Conservation (phyloP, 2,797 vertebrate species). For the Anguilla marmorata region DNA sequence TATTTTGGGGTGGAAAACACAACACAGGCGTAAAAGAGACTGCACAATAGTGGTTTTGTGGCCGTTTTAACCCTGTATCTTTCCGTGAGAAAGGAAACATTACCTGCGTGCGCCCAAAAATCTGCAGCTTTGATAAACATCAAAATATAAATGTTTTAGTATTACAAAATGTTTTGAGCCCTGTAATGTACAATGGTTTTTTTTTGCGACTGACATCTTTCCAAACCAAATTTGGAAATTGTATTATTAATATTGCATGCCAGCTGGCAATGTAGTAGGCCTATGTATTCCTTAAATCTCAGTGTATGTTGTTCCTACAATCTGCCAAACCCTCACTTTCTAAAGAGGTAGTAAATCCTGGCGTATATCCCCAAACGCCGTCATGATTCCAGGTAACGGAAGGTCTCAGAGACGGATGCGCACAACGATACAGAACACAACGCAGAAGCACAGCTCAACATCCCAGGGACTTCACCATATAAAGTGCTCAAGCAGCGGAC, state of each 20-base stretch:
- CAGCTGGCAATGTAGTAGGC: not conserved
- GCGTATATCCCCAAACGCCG: not conserved
- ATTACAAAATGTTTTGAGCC: not conserved
- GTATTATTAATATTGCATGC: not conserved
- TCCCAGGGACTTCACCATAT: not conserved
- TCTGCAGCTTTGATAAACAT: not conserved
- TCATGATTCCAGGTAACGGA: too few species aligned
- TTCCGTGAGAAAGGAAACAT: not conserved
- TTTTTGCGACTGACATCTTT: not conserved
- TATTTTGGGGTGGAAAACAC: not conserved
- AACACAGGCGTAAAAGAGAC: not conserved
- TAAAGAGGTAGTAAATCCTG: too few species aligned
- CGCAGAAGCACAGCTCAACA: too few species aligned
- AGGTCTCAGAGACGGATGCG: not conserved
- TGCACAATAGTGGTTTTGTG: not conserved
- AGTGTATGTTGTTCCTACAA: not conserved
- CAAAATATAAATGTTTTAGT: not conserved
- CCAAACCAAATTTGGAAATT: not conserved
- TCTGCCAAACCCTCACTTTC: too few species aligned
- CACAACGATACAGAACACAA: too few species aligned
- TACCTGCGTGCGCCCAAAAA: not conserved
- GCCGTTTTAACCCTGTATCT: not conserved
- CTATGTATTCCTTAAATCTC: not conserved
- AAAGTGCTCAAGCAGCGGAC: not conserved
- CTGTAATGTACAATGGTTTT: not conserved